Conservation (phyloP, 2,113 vertebrate genomes). For the Hippocampus guttulatus region DNA sequence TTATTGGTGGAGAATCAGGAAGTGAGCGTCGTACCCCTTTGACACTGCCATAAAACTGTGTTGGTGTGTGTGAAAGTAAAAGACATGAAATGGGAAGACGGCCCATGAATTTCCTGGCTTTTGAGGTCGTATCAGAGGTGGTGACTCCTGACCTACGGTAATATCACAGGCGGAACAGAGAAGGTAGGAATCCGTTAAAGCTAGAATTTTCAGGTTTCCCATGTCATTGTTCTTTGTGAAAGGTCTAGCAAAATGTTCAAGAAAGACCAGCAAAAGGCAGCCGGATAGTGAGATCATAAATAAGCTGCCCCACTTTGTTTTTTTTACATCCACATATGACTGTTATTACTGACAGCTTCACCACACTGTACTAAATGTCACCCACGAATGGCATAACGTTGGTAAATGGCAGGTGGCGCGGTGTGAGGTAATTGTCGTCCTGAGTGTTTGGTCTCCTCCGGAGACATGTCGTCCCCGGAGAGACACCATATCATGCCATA, state of each 20-base stretch:
- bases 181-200: neutral
- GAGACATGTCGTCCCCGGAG: conserved; percentile 78
- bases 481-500: conserved; percentile 27
- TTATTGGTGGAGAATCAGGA: neutral
- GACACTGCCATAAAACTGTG: too few relatives aligned
- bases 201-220: neutral
- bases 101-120: too few relatives aligned
- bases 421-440: conserved; percentile 77
- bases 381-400: conserved; percentile 61
- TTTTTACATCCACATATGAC: neutral
- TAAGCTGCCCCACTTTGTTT: neutral
- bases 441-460: conserved; percentile 76
- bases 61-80: too few relatives aligned
- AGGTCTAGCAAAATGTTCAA: conserved; percentile 18
- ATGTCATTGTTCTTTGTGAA: neutral
- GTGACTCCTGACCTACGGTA: too few relatives aligned
- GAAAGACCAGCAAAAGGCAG: conserved; percentile 46
- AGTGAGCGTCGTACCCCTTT: neutral
- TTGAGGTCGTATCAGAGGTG: neutral
- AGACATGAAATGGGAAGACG: too few relatives aligned
- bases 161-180: too few relatives aligned
- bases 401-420: conserved; percentile 86
- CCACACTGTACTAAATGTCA: conserved; percentile 77
- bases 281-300: conserved; percentile 16
- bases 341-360: neutral